Percentiles rank a stretch among this genome's conserved stretches.
Conservation (phyloP, 2,888 invertebrate species). For the Tineola bisselliella region DNA sequence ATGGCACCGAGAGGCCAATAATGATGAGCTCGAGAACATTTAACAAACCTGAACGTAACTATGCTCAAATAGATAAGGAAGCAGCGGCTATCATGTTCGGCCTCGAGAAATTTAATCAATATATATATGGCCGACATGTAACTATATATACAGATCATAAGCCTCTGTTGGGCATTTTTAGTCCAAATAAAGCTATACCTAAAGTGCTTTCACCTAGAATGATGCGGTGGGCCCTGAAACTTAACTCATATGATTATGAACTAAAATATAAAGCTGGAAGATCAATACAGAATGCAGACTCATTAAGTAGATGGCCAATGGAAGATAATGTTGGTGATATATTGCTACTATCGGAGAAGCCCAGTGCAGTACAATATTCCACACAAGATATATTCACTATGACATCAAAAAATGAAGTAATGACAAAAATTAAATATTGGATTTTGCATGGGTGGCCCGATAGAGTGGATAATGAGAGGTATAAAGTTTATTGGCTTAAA, state of each 20-base stretch:
- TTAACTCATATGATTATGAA: conserved; percentile 19
- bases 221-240: conserved; percentile 19
- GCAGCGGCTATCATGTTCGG: conserved; percentile 20
- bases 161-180: conserved; percentile 11
- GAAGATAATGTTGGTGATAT: conserved; percentile 16
- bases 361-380: conserved; percentile 15
- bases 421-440: conserved; percentile 15
- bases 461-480: not conserved
- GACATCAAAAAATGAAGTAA: conserved; percentile 15
- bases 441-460: conserved; percentile 19
- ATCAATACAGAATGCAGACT: conserved; percentile 20
- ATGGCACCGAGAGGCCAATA: conserved; percentile 19
- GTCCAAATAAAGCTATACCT: conserved; percentile 19
- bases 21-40: conserved; percentile 17
- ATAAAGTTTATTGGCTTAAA: not conserved
- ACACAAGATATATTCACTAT: conserved; percentile 15
- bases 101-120: not conserved
- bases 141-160: conserved; percentile 19
- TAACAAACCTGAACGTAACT: conserved; percentile 17
- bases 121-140: conserved; percentile 12
- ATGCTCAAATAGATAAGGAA: conserved; percentile 20
- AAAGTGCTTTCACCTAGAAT: conserved; percentile 18
- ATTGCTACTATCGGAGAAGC: conserved; percentile 18
- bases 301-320: conserved; percentile 20
- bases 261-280: conserved; percentile 20